A percentile compares a stretch with the other conserved stretches of the same genome.
phyloP scores from a whole-genome alignment of 2,888 invertebrate genomes.

The Pollenia griseotomentosa region DNA sequence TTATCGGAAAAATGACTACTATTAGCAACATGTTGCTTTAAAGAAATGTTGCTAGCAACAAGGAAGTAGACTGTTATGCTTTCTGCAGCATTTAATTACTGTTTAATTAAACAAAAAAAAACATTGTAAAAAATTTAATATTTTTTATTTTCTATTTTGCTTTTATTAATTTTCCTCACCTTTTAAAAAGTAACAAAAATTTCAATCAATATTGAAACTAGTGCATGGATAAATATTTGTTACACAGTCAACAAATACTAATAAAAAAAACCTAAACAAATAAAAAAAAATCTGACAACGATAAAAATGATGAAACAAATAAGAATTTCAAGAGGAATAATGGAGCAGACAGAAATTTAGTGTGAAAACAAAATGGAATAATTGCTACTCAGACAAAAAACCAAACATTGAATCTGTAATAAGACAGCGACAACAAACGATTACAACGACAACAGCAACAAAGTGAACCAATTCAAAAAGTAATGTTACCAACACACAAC shows the following conservation, averaged over 20 bases:
- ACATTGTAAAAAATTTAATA: background rate
- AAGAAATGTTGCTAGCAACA: conserved; percentile 1
- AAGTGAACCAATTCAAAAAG: conserved; percentile 68
- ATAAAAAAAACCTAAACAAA: conserved; percentile 35
- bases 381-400: conserved; percentile 63
- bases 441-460: conserved; percentile 34
- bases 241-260: conserved; percentile 26
- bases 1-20: background rate
- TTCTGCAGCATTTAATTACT: background rate
- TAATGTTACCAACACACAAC: conserved; percentile 45
- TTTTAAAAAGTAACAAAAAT: background rate
- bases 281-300: background rate
- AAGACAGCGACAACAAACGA: conserved; percentile 54
- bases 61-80: background rate
- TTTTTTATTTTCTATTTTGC: too few species aligned
- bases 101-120: background rate
- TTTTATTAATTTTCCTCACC: too few species aligned
- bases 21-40: conserved; percentile 13
- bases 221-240: conserved; percentile 13
- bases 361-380: conserved; percentile 62
- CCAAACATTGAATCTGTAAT: conserved; percentile 53
- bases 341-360: conserved; percentile 47
- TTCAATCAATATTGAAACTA: conserved; percentile 41
- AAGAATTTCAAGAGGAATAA: conserved; percentile 7
- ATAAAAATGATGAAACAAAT: conserved; percentile 31